Conservation (phyloP, 2,888 invertebrate genomes). For the Drosophila phalerata region DNA sequence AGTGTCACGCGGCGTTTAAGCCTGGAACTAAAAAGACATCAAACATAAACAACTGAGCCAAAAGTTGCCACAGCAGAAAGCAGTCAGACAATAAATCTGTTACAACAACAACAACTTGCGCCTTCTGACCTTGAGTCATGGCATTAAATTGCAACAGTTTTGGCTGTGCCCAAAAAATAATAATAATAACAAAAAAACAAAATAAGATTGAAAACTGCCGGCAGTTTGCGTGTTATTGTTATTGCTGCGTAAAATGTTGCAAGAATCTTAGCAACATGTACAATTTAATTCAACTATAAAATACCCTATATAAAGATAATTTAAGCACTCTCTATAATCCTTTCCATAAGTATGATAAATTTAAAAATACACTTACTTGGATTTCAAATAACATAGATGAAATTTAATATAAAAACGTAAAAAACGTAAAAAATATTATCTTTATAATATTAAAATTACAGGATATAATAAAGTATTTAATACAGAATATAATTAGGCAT, state of each 20-base stretch:
- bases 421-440: too few species aligned
- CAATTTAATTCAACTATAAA: conserved; percentile 1
- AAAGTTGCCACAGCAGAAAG: conserved; percentile 52
- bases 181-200: conserved; percentile 3
- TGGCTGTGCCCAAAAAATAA: conserved; percentile 45
- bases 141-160: conserved; percentile 72
- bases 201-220: conserved; percentile 22
- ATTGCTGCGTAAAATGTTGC: conserved; percentile 61
- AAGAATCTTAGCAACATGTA: conserved; percentile 55
- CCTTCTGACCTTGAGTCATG: conserved; percentile 72
- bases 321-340: neutral
- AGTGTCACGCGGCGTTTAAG: conserved; percentile 67
- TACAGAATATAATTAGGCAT: too few species aligned
- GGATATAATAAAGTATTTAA: too few species aligned
- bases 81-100: conserved; percentile 50
- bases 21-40: conserved; percentile 30
- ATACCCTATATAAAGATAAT: conserved; percentile 14
- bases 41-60: conserved; percentile 29
- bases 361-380: too few species aligned
- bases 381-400: too few species aligned
- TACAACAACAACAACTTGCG: conserved; percentile 43
- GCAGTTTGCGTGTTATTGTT: conserved; percentile 44
- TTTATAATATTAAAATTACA: too few species aligned
- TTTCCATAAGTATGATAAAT: too few species aligned
- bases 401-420: too few species aligned